Evolutionary conservation across 2,113 vertebrate species (phyloP).

Genomic region (Tachysurus vachellii): DNA sequence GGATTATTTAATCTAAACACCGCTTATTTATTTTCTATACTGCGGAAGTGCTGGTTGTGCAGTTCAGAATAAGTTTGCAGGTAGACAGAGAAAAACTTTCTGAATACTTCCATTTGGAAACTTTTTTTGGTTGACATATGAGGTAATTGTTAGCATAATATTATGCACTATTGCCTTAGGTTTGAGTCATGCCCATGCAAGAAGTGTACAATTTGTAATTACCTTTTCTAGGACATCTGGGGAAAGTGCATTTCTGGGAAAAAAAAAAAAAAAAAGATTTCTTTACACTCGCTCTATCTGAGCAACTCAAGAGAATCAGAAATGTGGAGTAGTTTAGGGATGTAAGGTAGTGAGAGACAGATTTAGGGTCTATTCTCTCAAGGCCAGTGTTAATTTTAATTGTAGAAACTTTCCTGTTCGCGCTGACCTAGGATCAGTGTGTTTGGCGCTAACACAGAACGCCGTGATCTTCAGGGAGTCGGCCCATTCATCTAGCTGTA

Average conservation of each 20-base stretch:
- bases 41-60: neutral
- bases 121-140: neutral
- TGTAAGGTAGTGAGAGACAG: neutral
- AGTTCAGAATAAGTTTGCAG: neutral
- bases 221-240: slow-evolving; percentile 1
- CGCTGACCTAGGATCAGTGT: slow-evolving; percentile 43
- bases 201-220: neutral
- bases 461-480: slow-evolving; percentile 28
- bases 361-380: slow-evolving; percentile 27
- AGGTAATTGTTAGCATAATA: slow-evolving; percentile 11
- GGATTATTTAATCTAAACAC: slow-evolving; percentile 10
- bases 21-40: neutral
- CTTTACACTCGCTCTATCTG: slow-evolving; percentile 4
- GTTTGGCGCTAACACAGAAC: slow-evolving; percentile 32
- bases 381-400: slow-evolving; percentile 33
- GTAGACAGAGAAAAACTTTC: neutral
- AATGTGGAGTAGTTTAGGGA: neutral
- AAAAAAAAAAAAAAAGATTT: neutral
- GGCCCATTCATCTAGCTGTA: slow-evolving; percentile 36
- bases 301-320: neutral
- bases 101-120: slow-evolving; percentile 5
- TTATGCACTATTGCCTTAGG: slow-evolving; percentile 10
- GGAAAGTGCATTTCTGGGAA: neutral
- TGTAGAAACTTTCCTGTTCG: slow-evolving; percentile 38
- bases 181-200: slow-evolving; percentile 18